Base-by-base conservation (phyloP, 2,888 invertebrate genomes). In the Anodontia alba region DNA sequence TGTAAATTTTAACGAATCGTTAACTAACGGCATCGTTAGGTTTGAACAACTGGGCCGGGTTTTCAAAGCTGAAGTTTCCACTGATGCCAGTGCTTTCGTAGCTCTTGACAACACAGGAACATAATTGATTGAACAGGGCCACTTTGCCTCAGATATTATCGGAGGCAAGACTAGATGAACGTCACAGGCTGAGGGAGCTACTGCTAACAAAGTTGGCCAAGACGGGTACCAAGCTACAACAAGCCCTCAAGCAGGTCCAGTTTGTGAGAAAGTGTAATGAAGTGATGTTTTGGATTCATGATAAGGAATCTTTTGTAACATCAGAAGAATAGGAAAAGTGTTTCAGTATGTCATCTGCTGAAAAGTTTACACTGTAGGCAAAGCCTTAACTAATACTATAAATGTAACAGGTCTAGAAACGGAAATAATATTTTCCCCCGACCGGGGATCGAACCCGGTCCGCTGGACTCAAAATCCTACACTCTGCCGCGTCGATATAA, bases 211-310 rank as follows among this genome's bases (percentile, higher is more conserved):
- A 98, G 82, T 95, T 99, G 80, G 98, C 98, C 0, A 99, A 99
- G 94, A 99, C 99, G 95, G 99, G 99, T 54, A 96, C 98, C 95
- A 98, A 99, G 95, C 96, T 99, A 88, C 98, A 99, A 94, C 99
- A 99, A 95, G 99, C 99, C 12, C 95, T 99, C 15, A 98, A 99
- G 68, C 96, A 99, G 51, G 99, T 99, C n/a, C 99, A 99, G 95
- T 99, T 99, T 95, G 95, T 99, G 91, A 96, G 99, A 62, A 98
- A 99, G 93, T 99, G 99, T 94, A 99, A 99, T 94, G 99, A 99
- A 95, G 97, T 99, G 78, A 98, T 99, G 97, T 99, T 99, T 95
- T 99, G 99, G 99, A 99, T 99, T 90, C 97, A 97, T 93, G 99
- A 99, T 95, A 99, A 99, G 95, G 97, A 97, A 94, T 96, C 99